A percentile compares a stretch with the other conserved stretches of the same genome.
Conservation (phyloP, 1,140 invertebrate species). For the Ostrea edulis region DNA sequence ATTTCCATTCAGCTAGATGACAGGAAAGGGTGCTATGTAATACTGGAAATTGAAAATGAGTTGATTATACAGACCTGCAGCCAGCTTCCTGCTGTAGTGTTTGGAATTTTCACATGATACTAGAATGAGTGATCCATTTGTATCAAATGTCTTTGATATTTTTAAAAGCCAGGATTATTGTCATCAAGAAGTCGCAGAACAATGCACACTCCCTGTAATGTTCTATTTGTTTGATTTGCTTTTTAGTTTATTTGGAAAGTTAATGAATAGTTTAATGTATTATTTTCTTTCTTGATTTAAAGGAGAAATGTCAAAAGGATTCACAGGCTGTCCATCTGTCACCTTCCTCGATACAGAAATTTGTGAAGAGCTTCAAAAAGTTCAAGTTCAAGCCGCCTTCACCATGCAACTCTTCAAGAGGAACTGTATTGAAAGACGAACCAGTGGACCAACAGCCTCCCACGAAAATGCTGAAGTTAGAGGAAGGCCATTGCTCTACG, state of each 20-base stretch:
- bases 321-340: background rate
- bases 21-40: background rate
- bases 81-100: background rate
- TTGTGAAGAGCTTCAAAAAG: conserved; percentile 8
- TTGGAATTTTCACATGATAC: background rate
- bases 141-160: conserved; percentile 17
- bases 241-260: background rate
- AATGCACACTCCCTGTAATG: background rate
- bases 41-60: background rate
- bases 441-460: background rate
- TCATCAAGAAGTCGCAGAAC: background rate
- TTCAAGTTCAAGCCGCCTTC: background rate
- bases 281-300: background rate
- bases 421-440: background rate
- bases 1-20: background rate
- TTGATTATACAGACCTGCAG: background rate
- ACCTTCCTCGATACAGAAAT: background rate
- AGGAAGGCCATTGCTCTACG: background rate
- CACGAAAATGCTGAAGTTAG: background rate
- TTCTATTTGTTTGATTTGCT: background rate
- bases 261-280: background rate
- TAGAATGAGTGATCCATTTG: background rate
- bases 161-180: background rate
- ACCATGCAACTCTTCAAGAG: background rate
- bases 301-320: background rate